Percentiles rank a stretch among this genome's conserved stretches.
These are phyloP conservation scores for Gymnocheta viridis DNA, from an alignment of 2,888 invertebrate genomes.

Conservation along the genomic window DNA sequence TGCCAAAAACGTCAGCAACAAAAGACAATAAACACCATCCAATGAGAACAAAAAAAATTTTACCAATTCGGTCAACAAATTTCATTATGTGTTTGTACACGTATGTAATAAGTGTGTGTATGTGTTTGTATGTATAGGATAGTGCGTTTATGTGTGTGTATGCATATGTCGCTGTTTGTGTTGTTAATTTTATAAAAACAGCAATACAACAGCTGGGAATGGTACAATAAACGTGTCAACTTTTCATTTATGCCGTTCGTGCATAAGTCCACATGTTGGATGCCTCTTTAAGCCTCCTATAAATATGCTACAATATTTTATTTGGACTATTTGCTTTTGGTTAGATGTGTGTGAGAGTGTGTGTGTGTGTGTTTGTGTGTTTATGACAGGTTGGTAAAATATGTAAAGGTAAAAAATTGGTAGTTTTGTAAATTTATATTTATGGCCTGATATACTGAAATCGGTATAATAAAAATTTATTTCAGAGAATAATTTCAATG, in stretches of 20 bases:
- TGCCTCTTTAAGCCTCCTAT: conserved; percentile 66
- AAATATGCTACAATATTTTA: conserved; percentile 65
- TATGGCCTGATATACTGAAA: conserved; percentile 41
- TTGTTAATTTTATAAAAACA: conserved; percentile 24
- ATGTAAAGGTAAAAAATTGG: conserved; percentile 13
- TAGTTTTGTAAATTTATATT: conserved; percentile 47
- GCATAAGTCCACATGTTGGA: conserved; percentile 67
- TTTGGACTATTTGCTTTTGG: not conserved
- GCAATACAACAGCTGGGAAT: conserved; percentile 14
- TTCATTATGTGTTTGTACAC: not conserved
- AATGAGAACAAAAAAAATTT: conserved; percentile 15
- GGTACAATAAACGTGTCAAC: conserved; percentile 64
- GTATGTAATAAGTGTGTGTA: not conserved
- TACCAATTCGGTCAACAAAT: conserved; percentile 7
- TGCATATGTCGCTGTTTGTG: not conserved
- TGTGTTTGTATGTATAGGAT: no score
- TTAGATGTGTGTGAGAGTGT: not conserved
- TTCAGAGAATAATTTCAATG: conserved; percentile 17
- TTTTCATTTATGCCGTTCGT: conserved; percentile 67
- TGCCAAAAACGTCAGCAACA: not conserved
- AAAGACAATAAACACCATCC: conserved; percentile 36
- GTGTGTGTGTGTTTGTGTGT: not conserved
- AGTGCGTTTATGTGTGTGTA: not conserved
- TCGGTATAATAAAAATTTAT: conserved; percentile 52
- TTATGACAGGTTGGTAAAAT: conserved; percentile 29